Base-by-base conservation (phyloP, 2,113 vertebrate genomes). In the Fukomys damarensis region DNA sequence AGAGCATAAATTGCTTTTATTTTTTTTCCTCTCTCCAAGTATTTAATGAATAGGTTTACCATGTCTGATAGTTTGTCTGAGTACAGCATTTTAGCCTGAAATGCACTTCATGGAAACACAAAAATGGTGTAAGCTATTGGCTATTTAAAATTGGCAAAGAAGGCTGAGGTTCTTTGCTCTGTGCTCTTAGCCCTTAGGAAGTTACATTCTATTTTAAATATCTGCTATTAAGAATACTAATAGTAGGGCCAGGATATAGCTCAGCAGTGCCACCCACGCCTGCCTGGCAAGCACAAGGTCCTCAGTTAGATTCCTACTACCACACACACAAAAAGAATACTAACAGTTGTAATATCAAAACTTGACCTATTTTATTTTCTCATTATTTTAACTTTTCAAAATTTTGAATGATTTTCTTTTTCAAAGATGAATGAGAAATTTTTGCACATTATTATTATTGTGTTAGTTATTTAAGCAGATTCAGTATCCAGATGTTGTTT, bases 121-220 rank as follows among this genome's bases (percentile, higher is more conserved):
- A 92, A 91, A 76, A 87, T 91, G 17, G 32, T 96, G 52, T 95
- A 96, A 95, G 11, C 3, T 46, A 56, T 76, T 96, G 96, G 94
- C 74, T 97, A 56, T 95, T 70, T 81, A 87, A 80, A 77, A 83
- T 82, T 35, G 66, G 56, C 41, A n/a, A 20, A 91, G 41, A 49
- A 46, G 43, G 35, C 76, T 68, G 16, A 84, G 61, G 63, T 32
- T 56, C 77, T 88, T 77, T 56, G 20, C 43, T 92, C 20, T 13
- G 5, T 86, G 74, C 12, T 68, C 86, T 93, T 93, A 13, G 17
- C 2, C 24, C 56, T 6, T 65, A 84, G 54, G 70, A 91, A 79
- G 46, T 65, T 87, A 13, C 22, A 41, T 93, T 95, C 49, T 86
- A 84, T 56, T 87, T 56, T 91, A 83, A 72, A 43, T 91, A 22